Base-by-base conservation (phyloP, 2,888 invertebrate genomes). In the Bombylius major region DNA sequence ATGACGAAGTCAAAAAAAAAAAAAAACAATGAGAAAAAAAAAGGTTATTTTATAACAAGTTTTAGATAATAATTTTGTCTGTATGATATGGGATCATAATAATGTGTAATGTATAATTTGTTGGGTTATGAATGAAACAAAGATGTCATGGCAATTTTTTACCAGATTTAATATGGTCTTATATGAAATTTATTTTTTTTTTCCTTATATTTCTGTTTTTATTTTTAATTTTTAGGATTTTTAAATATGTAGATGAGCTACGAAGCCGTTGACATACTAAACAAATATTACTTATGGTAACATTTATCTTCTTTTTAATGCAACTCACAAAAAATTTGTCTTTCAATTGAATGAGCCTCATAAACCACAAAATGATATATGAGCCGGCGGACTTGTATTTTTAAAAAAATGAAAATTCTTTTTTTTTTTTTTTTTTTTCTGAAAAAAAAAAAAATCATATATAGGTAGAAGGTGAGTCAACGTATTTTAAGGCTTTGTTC, bases 61-160 rank as follows among this genome's bases (percentile, higher is more conserved):
- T 23, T 23, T 23, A 23, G 23, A 23, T 23, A 23, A 23, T 23
- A 23, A 23, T 23, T 23, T 23, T 23, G 23, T 23, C 23, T 23
- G 23, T 23, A 23, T 23, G 23, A 23, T 23, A 23, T 3, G 23
- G 23, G 23, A 23, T 23, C 23, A 23, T 23, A 23, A 23, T 23
- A 23, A 23, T n/a, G 23, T 23, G 23, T 23, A 23, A 23, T 23
- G 23, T 23, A 23, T 23, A 23, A 23, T 23, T 23, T 23, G 23
- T 23, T 23, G 23, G 23, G 23, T 23, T 23, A 23, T 58, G 58
- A 58, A 58, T 58, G 55, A 55, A 55, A 50, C 55, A 50, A 51
- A 56, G 33, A 58, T 58, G 56, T 58, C 58, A 56, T 49, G 51
- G 39, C 53, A 55, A 58, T 56, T 56, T 58, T 58, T 58, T 53